These are phyloP conservation scores for Gobio occitaniae DNA, from an alignment of 2,797 vertebrate species.

Conservation along the genomic window DNA sequence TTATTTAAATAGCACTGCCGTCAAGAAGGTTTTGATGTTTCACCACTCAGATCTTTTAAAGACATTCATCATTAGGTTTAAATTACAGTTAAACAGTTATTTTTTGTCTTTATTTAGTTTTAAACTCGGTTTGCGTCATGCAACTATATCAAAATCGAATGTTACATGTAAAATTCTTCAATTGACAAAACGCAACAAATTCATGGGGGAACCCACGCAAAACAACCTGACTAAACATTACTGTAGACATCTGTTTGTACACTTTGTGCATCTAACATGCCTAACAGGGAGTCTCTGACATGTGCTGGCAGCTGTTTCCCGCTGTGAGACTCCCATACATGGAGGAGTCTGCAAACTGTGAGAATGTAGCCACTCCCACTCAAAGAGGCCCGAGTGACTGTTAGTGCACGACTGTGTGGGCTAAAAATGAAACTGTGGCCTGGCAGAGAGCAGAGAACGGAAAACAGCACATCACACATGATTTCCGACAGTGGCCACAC, in stretches of 20 bases:
- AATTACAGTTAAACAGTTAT: neutral
- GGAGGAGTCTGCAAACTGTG: constrained; percentile 49
- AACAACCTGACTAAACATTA: neutral
- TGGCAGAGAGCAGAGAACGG: neutral
- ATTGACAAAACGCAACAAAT: neutral
- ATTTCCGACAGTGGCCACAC: neutral
- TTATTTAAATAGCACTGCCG: too few species aligned
- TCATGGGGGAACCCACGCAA: neutral
- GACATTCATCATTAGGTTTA: neutral
- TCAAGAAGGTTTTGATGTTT: neutral
- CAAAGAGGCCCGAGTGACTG: neutral
- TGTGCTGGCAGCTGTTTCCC: constrained; percentile 24
- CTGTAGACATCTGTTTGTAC: neutral
- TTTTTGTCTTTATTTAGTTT: neutral
- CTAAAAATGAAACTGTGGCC: constrained; percentile 71
- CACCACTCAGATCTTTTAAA: neutral
- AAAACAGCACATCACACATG: neutral
- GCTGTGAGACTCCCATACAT: constrained; percentile 57
- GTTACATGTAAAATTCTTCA: neutral
- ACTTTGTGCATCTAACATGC: neutral
- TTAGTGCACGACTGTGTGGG: constrained; percentile 23
- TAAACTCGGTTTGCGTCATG: neutral
- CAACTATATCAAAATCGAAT: neutral
- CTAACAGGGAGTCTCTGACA: neutral
- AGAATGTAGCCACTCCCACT: constrained; percentile 57